These are phyloP conservation scores for Muscicapa striata DNA, from an alignment of 2,797 vertebrate species.

Conservation along the genomic window DNA sequence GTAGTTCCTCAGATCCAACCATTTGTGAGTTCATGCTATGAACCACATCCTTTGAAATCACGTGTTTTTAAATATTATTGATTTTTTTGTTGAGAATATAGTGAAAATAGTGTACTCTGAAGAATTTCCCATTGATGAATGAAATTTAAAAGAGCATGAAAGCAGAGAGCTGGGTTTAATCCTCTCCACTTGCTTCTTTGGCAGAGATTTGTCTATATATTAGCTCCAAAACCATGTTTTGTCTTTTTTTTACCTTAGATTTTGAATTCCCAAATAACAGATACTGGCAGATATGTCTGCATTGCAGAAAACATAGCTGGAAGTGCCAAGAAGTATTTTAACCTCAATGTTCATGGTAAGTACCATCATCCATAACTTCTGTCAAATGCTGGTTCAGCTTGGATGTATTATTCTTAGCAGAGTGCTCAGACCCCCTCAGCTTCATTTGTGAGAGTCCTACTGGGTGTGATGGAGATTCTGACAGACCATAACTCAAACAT, in stretches of 20 bases:
- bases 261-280: conserved; percentile 83
- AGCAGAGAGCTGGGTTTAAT: neutral
- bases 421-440: neutral
- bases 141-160: neutral
- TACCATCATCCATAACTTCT: neutral
- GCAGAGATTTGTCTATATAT: neutral
- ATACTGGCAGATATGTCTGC: conserved; percentile 92
- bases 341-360: conserved; percentile 93
- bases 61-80: neutral
- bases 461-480: neutral
- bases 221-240: neutral
- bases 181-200: neutral
- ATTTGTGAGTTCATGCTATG: neutral
- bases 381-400: neutral
- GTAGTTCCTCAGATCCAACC: neutral
- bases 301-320: conserved; percentile 90
- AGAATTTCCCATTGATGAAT: neutral
- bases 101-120: neutral
- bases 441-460: neutral
- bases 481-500: neutral
- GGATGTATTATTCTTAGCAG: neutral
- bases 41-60: neutral
- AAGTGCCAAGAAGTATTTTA: conserved; percentile 90
- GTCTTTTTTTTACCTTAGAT: conserved; percentile 77
- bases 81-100: neutral